These are phyloP conservation scores for Atopsyche davidsoni DNA, from an alignment of 1,140 invertebrate species.

Conservation along the genomic window DNA sequence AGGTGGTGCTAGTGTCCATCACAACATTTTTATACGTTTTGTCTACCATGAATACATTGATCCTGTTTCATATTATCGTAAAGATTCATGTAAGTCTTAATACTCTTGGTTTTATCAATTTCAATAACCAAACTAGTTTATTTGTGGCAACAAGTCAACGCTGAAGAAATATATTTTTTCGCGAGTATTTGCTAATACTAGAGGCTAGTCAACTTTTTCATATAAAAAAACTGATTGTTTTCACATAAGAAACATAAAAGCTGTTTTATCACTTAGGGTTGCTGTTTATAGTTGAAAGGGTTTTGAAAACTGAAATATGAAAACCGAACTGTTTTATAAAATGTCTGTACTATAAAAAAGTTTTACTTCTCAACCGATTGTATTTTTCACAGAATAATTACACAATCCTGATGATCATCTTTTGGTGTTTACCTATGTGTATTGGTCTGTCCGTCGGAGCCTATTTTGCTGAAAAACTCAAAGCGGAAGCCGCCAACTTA, in stretches of 20 bases:
- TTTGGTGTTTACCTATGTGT: constrained; percentile 14
- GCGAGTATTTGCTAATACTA: not conserved
- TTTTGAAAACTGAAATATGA: not conserved
- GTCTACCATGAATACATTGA: constrained; percentile 11
- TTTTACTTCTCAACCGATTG: no score
- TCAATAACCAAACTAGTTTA: not conserved
- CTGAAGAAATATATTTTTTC: constrained; percentile 6
- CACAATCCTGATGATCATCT: constrained; percentile 3
- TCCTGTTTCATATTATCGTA: constrained; percentile 6
- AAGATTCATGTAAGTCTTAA: constrained; percentile 9
- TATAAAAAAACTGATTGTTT: not conserved
- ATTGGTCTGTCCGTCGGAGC: constrained; percentile 8
- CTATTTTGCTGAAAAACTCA: constrained; percentile 18
- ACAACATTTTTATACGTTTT: constrained; percentile 15
- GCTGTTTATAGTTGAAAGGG: not conserved
- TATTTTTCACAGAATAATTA: no score
- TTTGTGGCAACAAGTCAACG: constrained; percentile 2
- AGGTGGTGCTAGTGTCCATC: constrained; percentile 11
- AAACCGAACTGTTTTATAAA: not conserved
- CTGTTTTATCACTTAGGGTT: no score
- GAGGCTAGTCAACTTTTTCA: not conserved
- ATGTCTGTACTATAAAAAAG: not conserved
- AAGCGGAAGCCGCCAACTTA: constrained; percentile 8
- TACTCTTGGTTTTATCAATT: not conserved
- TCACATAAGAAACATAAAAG: not conserved